Conservation (phyloP, 2,888 invertebrate genomes). For the Zygaena filipendulae region DNA sequence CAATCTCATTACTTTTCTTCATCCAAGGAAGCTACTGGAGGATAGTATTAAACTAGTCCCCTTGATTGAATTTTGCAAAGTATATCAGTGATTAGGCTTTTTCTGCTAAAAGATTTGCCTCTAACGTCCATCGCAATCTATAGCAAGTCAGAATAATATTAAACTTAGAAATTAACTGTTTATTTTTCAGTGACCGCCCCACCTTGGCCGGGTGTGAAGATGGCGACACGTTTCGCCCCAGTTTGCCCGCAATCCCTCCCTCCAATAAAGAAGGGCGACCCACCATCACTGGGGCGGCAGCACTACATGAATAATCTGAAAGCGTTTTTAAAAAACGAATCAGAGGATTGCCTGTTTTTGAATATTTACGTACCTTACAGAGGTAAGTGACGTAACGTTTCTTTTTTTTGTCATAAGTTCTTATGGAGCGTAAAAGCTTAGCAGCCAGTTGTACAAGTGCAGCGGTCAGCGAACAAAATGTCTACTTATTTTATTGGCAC, state of each 20-base stretch:
- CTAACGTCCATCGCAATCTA: too few species aligned
- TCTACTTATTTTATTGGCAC: too few species aligned
- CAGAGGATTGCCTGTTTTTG: conserved; percentile 90
- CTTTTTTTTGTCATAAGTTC: not conserved
- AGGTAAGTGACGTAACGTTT: conserved; percentile 73
- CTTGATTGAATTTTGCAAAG: too few species aligned
- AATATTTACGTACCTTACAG: conserved; percentile 91
- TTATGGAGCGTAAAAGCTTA: too few species aligned
- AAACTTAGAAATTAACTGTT: too few species aligned
- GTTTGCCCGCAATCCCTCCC: conserved; percentile 90
- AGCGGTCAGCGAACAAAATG: too few species aligned
- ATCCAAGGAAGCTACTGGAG: too few species aligned
- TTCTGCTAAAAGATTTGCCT: too few species aligned
- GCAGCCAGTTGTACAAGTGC: not conserved
- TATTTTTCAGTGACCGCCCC: conserved; percentile 82
- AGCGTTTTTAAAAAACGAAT: conserved; percentile 75
- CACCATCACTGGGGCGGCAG: conserved; percentile 73
- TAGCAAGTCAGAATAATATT: too few species aligned
- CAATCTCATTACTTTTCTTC: too few species aligned
- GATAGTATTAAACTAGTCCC: too few species aligned
- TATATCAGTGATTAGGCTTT: too few species aligned
- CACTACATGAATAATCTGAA: conserved; percentile 78
- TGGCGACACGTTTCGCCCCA: conserved; percentile 77
- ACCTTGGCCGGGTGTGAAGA: conserved; percentile 79
- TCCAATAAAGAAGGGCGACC: conserved; percentile 69